Conservation (phyloP, 2,113 vertebrate species). For the Eolophus roseicapilla region DNA sequence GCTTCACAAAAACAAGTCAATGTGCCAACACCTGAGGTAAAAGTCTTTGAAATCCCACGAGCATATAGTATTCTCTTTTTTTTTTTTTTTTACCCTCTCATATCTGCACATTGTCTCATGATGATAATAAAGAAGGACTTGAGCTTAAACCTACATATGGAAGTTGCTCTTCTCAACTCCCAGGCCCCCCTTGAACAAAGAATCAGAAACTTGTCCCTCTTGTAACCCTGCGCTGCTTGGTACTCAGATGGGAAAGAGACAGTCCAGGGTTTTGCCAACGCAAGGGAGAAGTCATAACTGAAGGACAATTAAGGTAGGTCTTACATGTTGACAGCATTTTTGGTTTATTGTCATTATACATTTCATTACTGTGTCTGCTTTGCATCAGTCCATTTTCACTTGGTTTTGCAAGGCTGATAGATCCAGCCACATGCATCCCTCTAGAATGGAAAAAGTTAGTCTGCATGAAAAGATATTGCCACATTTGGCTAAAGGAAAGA, state of each 20-base stretch:
- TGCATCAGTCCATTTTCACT: not conserved
- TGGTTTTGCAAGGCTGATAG: not conserved
- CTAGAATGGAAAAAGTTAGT: not conserved
- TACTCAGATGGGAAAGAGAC: not conserved
- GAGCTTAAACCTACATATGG: not conserved
- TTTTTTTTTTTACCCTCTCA: accelerated
- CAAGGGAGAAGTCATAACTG: not conserved
- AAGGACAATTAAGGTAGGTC: not conserved
- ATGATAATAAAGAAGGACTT: not conserved
- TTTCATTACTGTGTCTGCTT: not conserved
- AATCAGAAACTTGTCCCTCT: not conserved
- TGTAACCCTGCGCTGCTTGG: not conserved
- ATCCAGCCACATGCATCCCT: not conserved
- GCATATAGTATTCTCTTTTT: not conserved
- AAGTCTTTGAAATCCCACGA: not conserved
- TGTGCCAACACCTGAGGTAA: slow-evolving; percentile 21
- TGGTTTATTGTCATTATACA: not conserved
- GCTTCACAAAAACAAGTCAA: slow-evolving; percentile 5
- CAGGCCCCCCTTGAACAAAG: not conserved
- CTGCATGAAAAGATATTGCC: not conserved
- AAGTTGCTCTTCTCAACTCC: not conserved
- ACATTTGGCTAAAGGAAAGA: not conserved
- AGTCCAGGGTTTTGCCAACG: not conserved
- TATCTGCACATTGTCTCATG: not conserved
- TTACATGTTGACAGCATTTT: not conserved